phyloP scores from a whole-genome alignment of 1,140 invertebrate genomes.

The Rhizoglyphus robini region DNA sequence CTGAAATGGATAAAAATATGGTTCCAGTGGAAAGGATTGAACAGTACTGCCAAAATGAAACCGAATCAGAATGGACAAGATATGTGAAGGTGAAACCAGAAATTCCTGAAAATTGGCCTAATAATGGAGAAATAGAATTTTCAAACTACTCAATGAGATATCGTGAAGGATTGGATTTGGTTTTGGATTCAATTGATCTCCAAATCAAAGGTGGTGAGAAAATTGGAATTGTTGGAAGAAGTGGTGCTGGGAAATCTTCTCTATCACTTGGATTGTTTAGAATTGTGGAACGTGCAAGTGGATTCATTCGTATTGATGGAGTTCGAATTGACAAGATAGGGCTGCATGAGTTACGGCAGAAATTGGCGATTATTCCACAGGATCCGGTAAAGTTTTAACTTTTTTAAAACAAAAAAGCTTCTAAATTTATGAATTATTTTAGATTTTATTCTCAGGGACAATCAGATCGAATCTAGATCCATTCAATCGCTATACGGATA shows the following conservation, averaged over 20 bases:
- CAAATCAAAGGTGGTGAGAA: slow-evolving; percentile 23
- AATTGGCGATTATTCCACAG: slow-evolving; percentile 41
- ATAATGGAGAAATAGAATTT: slow-evolving; percentile 30
- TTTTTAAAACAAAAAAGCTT: slow-evolving; percentile 56
- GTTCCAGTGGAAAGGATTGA: slow-evolving; percentile 48
- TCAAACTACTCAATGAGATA: slow-evolving; percentile 30
- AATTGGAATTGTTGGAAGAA: slow-evolving; percentile 42
- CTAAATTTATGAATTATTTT: slow-evolving; percentile 1
- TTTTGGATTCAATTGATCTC: slow-evolving; percentile 28
- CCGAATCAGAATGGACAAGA: slow-evolving; percentile 32
- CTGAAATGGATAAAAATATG: slow-evolving; percentile 49
- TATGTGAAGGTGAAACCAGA: slow-evolving; percentile 33
- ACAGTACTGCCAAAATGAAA: slow-evolving; percentile 52
- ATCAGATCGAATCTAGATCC: slow-evolving; percentile 46
- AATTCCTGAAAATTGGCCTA: slow-evolving; percentile 34
- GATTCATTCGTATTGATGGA: slow-evolving; percentile 67
- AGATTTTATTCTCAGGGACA: slow-evolving; percentile 45
- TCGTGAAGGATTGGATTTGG: slow-evolving; percentile 29
- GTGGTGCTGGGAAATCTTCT: slow-evolving; percentile 43
- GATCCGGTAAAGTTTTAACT: slow-evolving; percentile 50
- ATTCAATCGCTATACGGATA: slow-evolving; percentile 30
- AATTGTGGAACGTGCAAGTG: slow-evolving; percentile 37
- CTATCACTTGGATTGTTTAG: slow-evolving; percentile 42
- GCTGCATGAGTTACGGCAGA: slow-evolving; percentile 61
- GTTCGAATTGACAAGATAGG: slow-evolving; percentile 71